Evolutionary conservation across 1,140 invertebrate genomes (phyloP), one percentile per base, ranked within the genome.

Genomic region (Tyrophagus putrescentiae): DNA sequence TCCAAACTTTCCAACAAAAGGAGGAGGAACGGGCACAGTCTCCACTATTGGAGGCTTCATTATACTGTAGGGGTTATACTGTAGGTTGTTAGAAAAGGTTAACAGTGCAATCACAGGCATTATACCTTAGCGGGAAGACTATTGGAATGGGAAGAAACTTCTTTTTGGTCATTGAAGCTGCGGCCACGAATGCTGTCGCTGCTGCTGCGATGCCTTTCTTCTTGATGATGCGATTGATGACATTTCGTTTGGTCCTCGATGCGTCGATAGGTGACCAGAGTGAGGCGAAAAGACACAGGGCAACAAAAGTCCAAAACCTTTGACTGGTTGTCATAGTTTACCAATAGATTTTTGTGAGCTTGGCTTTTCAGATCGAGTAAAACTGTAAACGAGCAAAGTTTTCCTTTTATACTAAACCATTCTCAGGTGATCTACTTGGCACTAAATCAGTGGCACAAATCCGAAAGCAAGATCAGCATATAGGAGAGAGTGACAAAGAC

Each of bases 1-100:
- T 16, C 48, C 13, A 52, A 16, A 52, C 2, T 11, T 11, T 11
- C 48, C 48, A n/a, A 11, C 11, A 52, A 52, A 52, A n/a, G 13
- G 13, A n/a, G 11, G n/a, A 7, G 48, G 48, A 1, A 52, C 48
- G 1, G 48, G 48, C 2, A 52, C 32, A 3, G 13, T 21, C 32
- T 52, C 48, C n/a, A 52, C 25, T 2, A 52, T 52, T 52, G 48
- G 48, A 28, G 48, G 48, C 23, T 52, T 52, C 48, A 52, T 52
- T 16, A 52, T 52, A 28, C 48, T 52, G 31, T 7, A 21, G 36
- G 21, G 36, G 36, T 39, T 39, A 39, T n/a, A 39, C 21, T 39
- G 36, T 13, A 39, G 13, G 21, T 21, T 39, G 36, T 39, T 39
- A 39, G 36, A 39, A 39, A 39, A 39, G 13, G 36, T 39, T 13